Conservation (phyloP, 1,140 invertebrate species). For the Pachypeltis micranthus region DNA sequence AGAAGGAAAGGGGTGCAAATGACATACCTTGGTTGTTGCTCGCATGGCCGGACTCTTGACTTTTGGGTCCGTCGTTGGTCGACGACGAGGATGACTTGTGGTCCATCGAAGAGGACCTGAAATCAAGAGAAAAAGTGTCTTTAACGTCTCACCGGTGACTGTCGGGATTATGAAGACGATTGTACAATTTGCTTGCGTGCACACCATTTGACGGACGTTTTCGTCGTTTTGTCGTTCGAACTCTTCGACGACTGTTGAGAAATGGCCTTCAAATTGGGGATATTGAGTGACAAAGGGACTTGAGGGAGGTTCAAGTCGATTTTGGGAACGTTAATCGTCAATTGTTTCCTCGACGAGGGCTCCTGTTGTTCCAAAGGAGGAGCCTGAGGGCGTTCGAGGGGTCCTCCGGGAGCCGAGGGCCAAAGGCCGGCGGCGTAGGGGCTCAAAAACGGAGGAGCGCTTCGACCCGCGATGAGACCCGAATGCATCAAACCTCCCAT, state of each 20-base stretch:
- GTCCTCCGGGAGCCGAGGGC: not conserved
- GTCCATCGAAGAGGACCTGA: slow-evolving; percentile 37
- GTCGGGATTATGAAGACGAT: too few species aligned
- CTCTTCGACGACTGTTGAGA: not conserved
- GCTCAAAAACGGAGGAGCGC: not conserved
- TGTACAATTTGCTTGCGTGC: too few species aligned
- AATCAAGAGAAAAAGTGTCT: slow-evolving; percentile 22
- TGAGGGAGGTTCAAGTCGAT: slow-evolving; percentile 17
- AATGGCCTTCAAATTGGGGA: not conserved
- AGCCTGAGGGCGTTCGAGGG: not conserved
- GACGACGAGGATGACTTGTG: slow-evolving; percentile 35
- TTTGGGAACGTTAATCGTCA: slow-evolving; percentile 10
- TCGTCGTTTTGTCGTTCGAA: not conserved
- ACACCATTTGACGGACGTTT: slow-evolving; percentile 10
- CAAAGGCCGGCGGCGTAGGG: not conserved
- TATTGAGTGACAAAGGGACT: not conserved
- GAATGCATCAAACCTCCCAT: slow-evolving; percentile 40
- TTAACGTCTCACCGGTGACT: too few species aligned
- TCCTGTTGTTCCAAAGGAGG: not conserved
- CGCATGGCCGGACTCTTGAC: slow-evolving; percentile 44
- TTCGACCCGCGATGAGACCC: slow-evolving; percentile 7
- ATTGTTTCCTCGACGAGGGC: not conserved
- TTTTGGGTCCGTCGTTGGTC: slow-evolving; percentile 42
- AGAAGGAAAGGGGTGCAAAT: too few species aligned
- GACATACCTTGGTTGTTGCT: slow-evolving; percentile 42